Evolutionary conservation across 1,140 invertebrate genomes (phyloP).

Genomic region (Ceratina australensis): DNA sequence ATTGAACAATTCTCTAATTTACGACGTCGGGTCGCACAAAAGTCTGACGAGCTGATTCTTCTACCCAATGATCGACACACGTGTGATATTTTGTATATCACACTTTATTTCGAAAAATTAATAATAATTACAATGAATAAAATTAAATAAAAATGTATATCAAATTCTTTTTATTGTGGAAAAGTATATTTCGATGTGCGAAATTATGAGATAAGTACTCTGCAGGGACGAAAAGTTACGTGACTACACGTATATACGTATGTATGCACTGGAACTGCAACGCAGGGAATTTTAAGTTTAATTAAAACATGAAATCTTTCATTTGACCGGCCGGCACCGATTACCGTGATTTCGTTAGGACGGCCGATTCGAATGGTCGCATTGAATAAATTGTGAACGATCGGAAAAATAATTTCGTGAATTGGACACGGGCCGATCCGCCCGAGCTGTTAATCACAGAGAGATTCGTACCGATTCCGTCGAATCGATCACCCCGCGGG

Average conservation of each 20-base stretch:
- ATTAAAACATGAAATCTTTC: constrained; percentile 53
- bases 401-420: constrained; percentile 54
- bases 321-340: not conserved
- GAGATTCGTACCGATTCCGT: constrained; percentile 3
- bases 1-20: constrained; percentile 20
- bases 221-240: not conserved
- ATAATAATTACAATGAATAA: too few relatives aligned
- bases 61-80: not conserved
- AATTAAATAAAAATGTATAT: too few relatives aligned
- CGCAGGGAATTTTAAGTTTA: constrained; percentile 14
- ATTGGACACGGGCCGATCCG: constrained; percentile 41
- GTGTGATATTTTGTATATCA: too few relatives aligned
- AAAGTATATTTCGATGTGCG: too few relatives aligned
- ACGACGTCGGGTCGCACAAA: not conserved
- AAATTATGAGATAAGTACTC: not conserved
- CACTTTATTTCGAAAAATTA: too few relatives aligned
- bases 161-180: too few relatives aligned
- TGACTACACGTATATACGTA: not conserved
- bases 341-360: constrained; percentile 7
- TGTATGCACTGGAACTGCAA: not conserved
- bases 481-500: constrained; percentile 46
- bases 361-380: not conserved
- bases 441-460: constrained; percentile 54
- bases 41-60: not conserved
- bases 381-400: constrained; percentile 48